phyloP scores from a whole-genome alignment of 2,888 invertebrate genomes.

The Drosophila parthenogenetica region DNA sequence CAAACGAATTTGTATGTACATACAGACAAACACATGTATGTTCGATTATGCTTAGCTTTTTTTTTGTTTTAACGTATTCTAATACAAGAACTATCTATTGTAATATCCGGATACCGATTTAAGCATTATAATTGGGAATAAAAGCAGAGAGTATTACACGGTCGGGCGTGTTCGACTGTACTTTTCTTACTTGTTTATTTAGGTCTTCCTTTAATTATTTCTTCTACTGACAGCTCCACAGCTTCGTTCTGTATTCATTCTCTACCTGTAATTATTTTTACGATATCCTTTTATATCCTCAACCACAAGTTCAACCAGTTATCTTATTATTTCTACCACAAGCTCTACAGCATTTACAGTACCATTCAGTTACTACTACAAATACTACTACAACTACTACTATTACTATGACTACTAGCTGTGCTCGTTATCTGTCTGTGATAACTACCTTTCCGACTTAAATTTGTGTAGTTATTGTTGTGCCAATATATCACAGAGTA shows the following conservation, averaged over 20 bases:
- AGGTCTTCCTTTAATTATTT: background rate
- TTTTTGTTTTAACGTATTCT: no score
- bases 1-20: no score
- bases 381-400: background rate
- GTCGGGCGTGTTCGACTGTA: no score
- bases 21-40: no score
- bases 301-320: no score
- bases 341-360: background rate
- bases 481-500: slow-evolving; percentile 4
- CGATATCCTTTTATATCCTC: background rate
- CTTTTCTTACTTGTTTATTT: no score
- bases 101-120: no score
- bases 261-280: background rate
- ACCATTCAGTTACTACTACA: background rate
- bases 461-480: background rate
- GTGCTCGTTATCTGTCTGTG: background rate
- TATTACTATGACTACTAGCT: background rate
- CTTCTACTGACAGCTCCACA: background rate
- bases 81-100: no score
- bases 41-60: no score
- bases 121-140: no score
- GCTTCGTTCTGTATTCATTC: background rate
- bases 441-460: slow-evolving; percentile 1
- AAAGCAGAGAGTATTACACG: no score
- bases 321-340: background rate